These are phyloP conservation scores for Lepus oiostolus DNA, from an alignment of 2,797 vertebrate genomes.

Conservation along the genomic window DNA sequence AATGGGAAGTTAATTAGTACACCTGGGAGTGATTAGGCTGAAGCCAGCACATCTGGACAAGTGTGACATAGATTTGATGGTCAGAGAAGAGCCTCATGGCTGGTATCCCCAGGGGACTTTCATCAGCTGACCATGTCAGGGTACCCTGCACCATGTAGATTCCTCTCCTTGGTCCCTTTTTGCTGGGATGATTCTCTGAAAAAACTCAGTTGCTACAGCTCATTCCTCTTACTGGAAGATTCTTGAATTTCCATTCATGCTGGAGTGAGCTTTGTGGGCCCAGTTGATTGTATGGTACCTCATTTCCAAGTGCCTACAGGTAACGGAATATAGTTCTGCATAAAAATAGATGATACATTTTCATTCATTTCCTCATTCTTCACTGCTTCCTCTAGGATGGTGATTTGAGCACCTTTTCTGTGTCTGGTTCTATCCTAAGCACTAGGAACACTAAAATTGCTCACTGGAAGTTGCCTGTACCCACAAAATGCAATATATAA, in stretches of 20 bases:
- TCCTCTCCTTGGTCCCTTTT: neutral
- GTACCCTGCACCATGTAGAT: too few species aligned
- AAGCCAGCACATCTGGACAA: neutral
- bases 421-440: neutral
- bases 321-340: neutral
- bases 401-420: neutral
- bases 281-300: neutral
- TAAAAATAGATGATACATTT: neutral
- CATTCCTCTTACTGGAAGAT: neutral
- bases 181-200: neutral
- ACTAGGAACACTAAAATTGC: neutral
- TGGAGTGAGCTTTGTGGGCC: neutral
- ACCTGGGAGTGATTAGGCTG: neutral
- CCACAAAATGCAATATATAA: too few species aligned
- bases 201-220: neutral
- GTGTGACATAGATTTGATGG: too few species aligned
- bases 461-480: neutral
- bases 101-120: neutral
- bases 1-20: too few species aligned
- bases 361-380: neutral
- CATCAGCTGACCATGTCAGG: too few species aligned
- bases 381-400: neutral
- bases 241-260: neutral
- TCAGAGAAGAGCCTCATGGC: neutral
- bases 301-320: neutral